Base-by-base conservation (phyloP, 2,797 vertebrate genomes). In the Typhlichthys eigenmanni region DNA sequence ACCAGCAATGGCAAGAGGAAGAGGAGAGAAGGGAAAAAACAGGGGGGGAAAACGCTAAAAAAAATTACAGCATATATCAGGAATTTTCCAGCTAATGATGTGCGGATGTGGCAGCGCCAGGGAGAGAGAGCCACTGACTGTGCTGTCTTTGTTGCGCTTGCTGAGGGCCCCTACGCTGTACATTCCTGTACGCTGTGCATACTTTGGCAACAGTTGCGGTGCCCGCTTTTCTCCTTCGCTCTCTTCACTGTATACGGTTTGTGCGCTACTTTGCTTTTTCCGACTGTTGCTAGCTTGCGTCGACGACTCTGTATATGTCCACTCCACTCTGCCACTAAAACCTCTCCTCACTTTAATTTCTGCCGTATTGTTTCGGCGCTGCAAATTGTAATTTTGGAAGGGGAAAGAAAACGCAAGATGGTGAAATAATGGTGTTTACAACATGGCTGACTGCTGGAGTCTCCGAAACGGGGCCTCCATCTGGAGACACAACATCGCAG, bases 61-160 rank as follows among this genome's bases (percentile, higher is more conserved):
- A 93, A 95, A 98, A 95, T 99, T 93, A 99, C 96, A 92, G 94
- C 96, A 98, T 99, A 95, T 97, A 98, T 96, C 94, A 97, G 96
- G 96, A 98, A 98, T 98, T 98, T 98, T 99, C 96, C 96, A 93
- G 91, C 94, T 98, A 99, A 98, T 94, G 96, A 98, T 96, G 95
- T 96, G 94, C 94, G 96, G 96, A 99, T 98, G 96, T 98, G 96
- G 96, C 95, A 95, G 96, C 89, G 86, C 92, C 89, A 91, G 93
- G 93, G 95, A 95, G 94, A 95, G 93, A 92, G 93, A 93, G 94
- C 95, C 94, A 94, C 95, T 97, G 94, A 98, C 97, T 98, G 95
- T 96, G 95, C 95, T 93, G 92, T 96, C 96, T 99, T 99, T 99
- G 97, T 99, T 89, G 97, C 93, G 69, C 94, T 93, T 81, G 91